Base-by-base conservation (phyloP, 2,888 invertebrate genomes). In the Drosophila picticornis region DNA sequence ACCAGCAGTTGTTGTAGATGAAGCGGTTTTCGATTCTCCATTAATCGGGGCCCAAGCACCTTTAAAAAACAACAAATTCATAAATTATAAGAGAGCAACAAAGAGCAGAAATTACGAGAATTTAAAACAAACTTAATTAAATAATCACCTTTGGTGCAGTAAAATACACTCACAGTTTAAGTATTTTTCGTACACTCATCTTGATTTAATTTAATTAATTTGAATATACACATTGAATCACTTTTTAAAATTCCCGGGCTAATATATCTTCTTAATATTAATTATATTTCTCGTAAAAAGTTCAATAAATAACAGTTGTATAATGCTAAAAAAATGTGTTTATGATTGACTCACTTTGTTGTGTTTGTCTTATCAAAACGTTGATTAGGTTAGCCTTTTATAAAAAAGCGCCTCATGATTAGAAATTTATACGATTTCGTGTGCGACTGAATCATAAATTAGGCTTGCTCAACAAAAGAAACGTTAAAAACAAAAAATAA, bases 1-100 rank as follows among this genome's bases (percentile, higher is more conserved):
- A 97, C 95, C 94, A 98, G 95, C 86, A 96, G 92, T 92, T 96
- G 96, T 93, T 96, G 95, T 92, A 97, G 94, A 93, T 97, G 96
- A 94, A 96, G 96, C 79, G 98, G 98, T 94, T 98, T 97, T 91
- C 98, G 96, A 94, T 97, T 97, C 94, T 97, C 96, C 98, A 98
- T 98, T 92, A 97, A 94, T 93, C 96, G 95, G 88, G 98, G 98
- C 73, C 98, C 98, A 92, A 97, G 93, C 92, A 96, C 96, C 95
- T 96, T 74, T 94, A 94, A 77, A 51, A 31, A 63, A 50, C 64
- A 59, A 64, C 34, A 19, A 38, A 10, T 29, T 36, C 2, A 53
- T 16, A 31, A 27, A 6, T 29, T 36, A 38, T 29, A 9, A 34
- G 5, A 6, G 27, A 46, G 46, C 2, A 22, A 46, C 11, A 31